Conservation (phyloP, 2,113 vertebrate genomes). For the Murina feae region DNA sequence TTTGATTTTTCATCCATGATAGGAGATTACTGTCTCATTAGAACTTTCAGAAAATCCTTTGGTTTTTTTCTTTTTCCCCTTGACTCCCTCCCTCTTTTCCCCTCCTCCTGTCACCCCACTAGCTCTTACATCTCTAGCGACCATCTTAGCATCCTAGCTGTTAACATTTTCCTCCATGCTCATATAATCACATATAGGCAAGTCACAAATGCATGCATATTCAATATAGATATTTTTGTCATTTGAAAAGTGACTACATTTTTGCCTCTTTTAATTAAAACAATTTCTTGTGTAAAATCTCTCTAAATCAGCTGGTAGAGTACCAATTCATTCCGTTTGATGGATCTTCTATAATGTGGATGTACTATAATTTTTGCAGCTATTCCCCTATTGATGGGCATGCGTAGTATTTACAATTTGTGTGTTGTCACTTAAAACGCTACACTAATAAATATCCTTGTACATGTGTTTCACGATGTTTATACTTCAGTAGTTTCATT, state of each 20-base stretch:
- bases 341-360: background rate
- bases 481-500: background rate
- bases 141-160: background rate
- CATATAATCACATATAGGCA: background rate
- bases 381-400: background rate
- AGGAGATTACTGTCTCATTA: background rate
- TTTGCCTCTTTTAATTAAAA: conserved; percentile 9
- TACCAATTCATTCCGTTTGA: background rate
- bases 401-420: background rate
- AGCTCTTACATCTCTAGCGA: background rate
- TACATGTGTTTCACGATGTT: background rate
- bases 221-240: background rate
- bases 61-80: background rate
- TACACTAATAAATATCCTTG: background rate
- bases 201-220: background rate
- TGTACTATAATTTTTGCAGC: background rate
- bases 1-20: conserved; percentile 1
- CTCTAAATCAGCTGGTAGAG: background rate
- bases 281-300: background rate
- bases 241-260: background rate
- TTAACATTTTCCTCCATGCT: background rate
- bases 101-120: background rate
- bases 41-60: background rate
- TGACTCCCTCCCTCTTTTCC: background rate
- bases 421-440: background rate